phyloP scores from a whole-genome alignment of 2,888 invertebrate species.

The Drosophila percnosoma region DNA sequence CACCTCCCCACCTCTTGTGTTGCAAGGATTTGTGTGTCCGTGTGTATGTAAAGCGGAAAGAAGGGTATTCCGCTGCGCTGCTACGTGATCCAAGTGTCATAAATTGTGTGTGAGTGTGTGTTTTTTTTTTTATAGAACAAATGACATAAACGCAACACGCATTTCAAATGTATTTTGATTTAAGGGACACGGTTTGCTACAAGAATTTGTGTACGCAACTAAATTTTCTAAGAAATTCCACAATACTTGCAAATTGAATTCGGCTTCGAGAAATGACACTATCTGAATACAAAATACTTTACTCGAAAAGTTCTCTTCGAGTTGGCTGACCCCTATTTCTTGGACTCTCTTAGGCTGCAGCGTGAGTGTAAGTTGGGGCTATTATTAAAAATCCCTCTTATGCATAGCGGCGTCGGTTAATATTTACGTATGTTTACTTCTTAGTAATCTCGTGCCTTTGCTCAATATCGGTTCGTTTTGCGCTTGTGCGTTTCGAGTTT shows the following conservation, averaged over 20 bases:
- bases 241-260: constrained; percentile 1
- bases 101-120: constrained; percentile 37
- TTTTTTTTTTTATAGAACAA: constrained; percentile 16
- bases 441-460: constrained; percentile 16
- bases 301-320: neutral
- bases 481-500: neutral
- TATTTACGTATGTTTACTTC: neutral
- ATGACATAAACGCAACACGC: constrained; percentile 36
- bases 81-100: constrained; percentile 60
- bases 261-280: too few species aligned
- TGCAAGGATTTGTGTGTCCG: constrained; percentile 32
- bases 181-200: constrained; percentile 19
- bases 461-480: neutral
- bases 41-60: constrained; percentile 9
- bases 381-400: neutral
- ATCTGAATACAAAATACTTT: neutral
- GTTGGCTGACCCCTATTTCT: neutral
- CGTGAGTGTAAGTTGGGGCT: neutral
- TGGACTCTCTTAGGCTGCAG: neutral
- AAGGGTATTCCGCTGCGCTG: constrained; percentile 12
- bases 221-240: neutral
- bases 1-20: neutral
- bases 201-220: constrained; percentile 3
- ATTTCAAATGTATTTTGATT: constrained; percentile 25
- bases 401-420: neutral